Conservation (phyloP, 2,113 vertebrate species). For the Suncus etruscus region DNA sequence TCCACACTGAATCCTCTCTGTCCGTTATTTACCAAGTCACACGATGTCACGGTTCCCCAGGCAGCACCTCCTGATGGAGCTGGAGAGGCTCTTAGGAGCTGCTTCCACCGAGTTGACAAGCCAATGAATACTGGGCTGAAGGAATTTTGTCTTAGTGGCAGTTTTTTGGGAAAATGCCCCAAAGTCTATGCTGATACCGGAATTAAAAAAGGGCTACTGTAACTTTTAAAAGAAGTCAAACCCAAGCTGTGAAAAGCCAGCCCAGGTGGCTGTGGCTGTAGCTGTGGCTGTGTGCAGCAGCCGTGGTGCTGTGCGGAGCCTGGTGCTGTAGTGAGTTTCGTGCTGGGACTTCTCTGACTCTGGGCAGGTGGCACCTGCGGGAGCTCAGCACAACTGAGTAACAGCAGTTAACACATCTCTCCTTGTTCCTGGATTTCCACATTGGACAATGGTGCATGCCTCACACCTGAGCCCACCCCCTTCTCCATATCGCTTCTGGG, state of each 20-base stretch:
- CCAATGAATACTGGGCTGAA: constrained; percentile 66
- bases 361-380: constrained; percentile 60
- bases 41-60: constrained; percentile 61
- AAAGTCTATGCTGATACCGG: constrained; percentile 68
- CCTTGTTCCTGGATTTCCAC: constrained; percentile 69
- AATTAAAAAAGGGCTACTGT: constrained; percentile 84
- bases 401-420: constrained; percentile 71
- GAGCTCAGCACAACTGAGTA: constrained; percentile 80
- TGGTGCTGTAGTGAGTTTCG: constrained; percentile 84
- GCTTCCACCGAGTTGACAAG: constrained; percentile 24
- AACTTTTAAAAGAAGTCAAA: constrained; percentile 81
- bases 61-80: constrained; percentile 57
- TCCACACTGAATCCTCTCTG: constrained; percentile 81
- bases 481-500: accelerated
- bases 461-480: constrained; percentile 37
- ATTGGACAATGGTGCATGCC: constrained; percentile 76
- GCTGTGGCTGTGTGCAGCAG: constrained; percentile 56
- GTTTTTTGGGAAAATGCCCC: constrained; percentile 59
- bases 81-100: constrained; percentile 56
- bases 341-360: constrained; percentile 75
- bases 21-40: constrained; percentile 69
- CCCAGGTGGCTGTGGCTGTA: constrained; percentile 67
- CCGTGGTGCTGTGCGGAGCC: constrained; percentile 80
- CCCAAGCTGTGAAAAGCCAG: constrained; percentile 88
- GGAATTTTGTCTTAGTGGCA: constrained; percentile 67